Evolutionary conservation across 2,797 vertebrate genomes (phyloP).

Genomic region (Mallotus villosus): DNA sequence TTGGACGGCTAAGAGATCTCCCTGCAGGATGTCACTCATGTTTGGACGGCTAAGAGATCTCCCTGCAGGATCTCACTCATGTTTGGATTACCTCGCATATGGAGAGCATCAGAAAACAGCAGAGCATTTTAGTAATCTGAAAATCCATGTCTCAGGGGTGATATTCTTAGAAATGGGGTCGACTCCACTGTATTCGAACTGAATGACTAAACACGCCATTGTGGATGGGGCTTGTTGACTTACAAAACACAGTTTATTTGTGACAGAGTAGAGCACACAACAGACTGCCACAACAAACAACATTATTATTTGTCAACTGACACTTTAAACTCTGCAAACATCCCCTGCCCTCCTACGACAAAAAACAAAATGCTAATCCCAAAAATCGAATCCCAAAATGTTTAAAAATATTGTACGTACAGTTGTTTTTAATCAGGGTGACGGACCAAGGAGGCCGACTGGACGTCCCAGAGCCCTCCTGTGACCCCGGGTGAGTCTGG

Average conservation of each 20-base stretch:
- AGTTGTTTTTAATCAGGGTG: conserved; percentile 31
- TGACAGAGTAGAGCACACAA: conserved; percentile 2
- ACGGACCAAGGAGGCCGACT: conserved; percentile 17
- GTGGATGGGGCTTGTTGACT: too few species aligned
- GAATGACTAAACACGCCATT: too few species aligned
- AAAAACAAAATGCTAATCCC: conserved; percentile 6
- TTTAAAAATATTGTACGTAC: neutral
- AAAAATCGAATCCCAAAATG: neutral
- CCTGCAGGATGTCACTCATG: too few species aligned
- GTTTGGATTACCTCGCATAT: conserved; percentile 12
- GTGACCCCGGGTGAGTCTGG: too few species aligned
- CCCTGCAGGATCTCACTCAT: neutral
- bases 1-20: neutral
- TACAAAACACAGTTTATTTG: neutral
- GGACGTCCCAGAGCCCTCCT: conserved; percentile 22
- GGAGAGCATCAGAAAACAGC: neutral
- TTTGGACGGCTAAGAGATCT: too few species aligned
- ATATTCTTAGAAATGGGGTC: too few species aligned
- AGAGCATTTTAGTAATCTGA: neutral
- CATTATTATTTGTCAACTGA: too few species aligned
- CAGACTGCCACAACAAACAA: neutral
- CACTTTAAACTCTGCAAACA: too few species aligned
- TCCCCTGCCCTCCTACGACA: neutral
- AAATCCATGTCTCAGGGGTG: neutral
- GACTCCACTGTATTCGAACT: too few species aligned